Percentiles rank a stretch among this genome's conserved stretches.
These are phyloP conservation scores for Bombyx huttoni DNA, from an alignment of 2,888 invertebrate species.

Conservation along the genomic window DNA sequence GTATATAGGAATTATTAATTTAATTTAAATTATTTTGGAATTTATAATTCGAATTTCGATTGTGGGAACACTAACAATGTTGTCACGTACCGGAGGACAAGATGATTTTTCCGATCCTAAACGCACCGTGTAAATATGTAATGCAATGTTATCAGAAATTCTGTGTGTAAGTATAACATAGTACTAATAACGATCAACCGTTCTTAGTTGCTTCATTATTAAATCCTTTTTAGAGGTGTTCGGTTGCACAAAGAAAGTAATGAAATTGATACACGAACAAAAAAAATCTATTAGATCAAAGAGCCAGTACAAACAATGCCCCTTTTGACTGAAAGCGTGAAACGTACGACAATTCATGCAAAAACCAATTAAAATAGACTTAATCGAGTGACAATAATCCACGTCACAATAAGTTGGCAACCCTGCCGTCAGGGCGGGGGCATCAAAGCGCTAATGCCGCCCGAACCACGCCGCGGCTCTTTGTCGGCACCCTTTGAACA, in stretches of 20 bases:
- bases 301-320: slow-evolving; percentile 1
- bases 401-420: slow-evolving; percentile 28
- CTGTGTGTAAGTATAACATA: too few species aligned
- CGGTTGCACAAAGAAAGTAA: not conserved
- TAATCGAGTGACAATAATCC: slow-evolving; percentile 35
- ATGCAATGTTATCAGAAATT: too few species aligned
- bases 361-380: slow-evolving; percentile 31
- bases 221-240: too few species aligned
- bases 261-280: not conserved
- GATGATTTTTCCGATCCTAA: too few species aligned
- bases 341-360: slow-evolving; percentile 9
- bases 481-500: slow-evolving; percentile 69
- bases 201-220: too few species aligned
- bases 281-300: slow-evolving; percentile 11
- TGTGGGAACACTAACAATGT: too few species aligned
- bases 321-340: not conserved
- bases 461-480: slow-evolving; percentile 58
- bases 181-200: too few species aligned
- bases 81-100: too few species aligned
- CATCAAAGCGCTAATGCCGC: slow-evolving; percentile 66
- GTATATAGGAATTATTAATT: too few species aligned
- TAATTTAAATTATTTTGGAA: too few species aligned
- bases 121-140: too few species aligned
- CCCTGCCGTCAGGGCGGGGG: slow-evolving; percentile 45
- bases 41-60: too few species aligned